Evolutionary conservation across 1,140 invertebrate species (phyloP), one percentile per base, ranked within the genome.

Genomic region (Habropoda laboriosa): DNA sequence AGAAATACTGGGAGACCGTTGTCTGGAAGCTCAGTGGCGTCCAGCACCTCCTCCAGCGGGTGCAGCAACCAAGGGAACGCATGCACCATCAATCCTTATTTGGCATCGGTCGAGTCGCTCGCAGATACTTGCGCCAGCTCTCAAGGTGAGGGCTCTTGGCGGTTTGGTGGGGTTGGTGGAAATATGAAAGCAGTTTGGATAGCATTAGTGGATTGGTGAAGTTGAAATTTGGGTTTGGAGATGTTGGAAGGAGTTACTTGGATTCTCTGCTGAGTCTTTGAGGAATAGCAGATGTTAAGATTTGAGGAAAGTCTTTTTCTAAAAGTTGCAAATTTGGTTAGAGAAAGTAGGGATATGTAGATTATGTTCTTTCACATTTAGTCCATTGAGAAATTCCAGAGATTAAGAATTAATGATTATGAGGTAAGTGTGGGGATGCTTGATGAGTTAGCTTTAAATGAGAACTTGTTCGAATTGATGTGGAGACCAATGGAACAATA

Each of bases 21-120:
- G 27, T 97, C 96, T 51, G 96, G 96, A 86, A 97, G 96, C 91
- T 97, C 96, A 57, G 96, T 96, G 68, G 95, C 96, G 3, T 97
- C 96, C 3, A 97, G 96, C 18, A 96, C 95, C 55, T 96, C 96
- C 2, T 97, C 96, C 78, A 91, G 91, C 70, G 90, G 91, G 64
- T 89, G 90, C 74, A 92, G 91, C 80, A 91, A 92, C 89, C 90
- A 90, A 72, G 92, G 91, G 74, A 92, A 91, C 66, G 85, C 88
- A 55, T 89, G 85, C 75, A 79, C 90, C 70, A 93, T 92, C 63
- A 93, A 93, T 86, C 95, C 96, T n/a, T 97, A 97, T 92, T 91
- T 97, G 90, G 96, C 96, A 53, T 97, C 96, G 24, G 96, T 96
- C 73, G 96, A 97, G 90, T 96, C 96, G 73, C 92, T 97, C 83